phyloP scores from a whole-genome alignment of 1,140 invertebrate genomes.

The Trypoxylus dichotomus region DNA sequence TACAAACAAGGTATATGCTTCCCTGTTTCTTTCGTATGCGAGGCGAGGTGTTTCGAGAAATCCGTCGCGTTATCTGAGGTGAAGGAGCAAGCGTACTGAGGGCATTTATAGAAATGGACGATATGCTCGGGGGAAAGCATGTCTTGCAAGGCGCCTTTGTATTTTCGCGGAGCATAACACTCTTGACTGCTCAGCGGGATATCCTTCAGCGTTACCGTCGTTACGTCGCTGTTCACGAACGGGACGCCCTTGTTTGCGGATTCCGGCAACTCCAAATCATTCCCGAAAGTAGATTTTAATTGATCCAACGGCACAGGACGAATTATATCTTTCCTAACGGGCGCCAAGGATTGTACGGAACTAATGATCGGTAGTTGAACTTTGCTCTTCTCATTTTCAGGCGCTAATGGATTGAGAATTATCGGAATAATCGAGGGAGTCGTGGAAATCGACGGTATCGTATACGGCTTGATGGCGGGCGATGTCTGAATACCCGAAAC shows the following conservation, averaged over 20 bases:
- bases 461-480: background rate
- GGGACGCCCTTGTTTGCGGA: background rate
- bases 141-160: too few relatives aligned
- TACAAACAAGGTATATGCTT: conserved; percentile 45
- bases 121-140: background rate
- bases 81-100: background rate
- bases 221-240: background rate
- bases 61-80: background rate
- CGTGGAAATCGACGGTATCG: background rate
- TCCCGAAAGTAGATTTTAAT: background rate
- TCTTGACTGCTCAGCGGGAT: conserved; percentile 38
- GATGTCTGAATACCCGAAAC: background rate
- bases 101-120: background rate
- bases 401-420: background rate
- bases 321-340: background rate
- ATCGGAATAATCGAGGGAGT: background rate
- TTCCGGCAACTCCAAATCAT: background rate
- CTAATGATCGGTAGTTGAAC: background rate
- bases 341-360: background rate
- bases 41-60: background rate
- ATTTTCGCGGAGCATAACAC: background rate
- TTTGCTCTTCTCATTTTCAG: background rate
- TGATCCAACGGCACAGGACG: background rate
- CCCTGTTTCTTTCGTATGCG: background rate
- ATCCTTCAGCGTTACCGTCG: conserved; percentile 37